These are phyloP conservation scores for Drosophila mayri DNA, from an alignment of 1,140 invertebrate species.

Conservation along the genomic window DNA sequence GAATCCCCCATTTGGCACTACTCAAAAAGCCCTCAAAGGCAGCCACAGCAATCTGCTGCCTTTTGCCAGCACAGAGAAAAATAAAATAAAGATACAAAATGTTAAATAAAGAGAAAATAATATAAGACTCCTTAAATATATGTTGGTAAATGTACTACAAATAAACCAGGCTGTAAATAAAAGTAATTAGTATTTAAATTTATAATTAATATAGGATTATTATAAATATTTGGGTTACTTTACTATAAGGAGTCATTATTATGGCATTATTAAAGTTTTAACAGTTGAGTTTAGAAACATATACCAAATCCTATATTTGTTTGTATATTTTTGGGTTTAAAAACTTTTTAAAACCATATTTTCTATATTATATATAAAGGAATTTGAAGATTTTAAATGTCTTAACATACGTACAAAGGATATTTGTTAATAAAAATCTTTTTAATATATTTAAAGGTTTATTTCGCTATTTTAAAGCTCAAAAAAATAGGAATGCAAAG, in stretches of 20 bases:
- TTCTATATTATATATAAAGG: not conserved
- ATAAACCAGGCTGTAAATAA: not conserved
- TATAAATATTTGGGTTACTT: too few species aligned
- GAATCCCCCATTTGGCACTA: conserved; percentile 23
- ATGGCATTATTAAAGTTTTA: not conserved
- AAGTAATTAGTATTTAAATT: not conserved
- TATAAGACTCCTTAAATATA: not conserved
- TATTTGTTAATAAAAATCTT: not conserved
- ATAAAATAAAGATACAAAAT: not conserved
- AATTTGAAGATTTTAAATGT: too few species aligned
- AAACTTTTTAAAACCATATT: not conserved
- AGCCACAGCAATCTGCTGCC: conserved; percentile 62
- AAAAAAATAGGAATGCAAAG: too few species aligned
- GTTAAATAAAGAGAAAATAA: not conserved
- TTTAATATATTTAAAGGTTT: too few species aligned
- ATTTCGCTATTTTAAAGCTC: not conserved
- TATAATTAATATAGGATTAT: not conserved
- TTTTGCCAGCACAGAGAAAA: conserved; percentile 32
- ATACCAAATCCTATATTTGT: not conserved
- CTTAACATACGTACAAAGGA: too few species aligned
- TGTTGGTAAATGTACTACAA: not conserved
- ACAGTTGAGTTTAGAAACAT: too few species aligned
- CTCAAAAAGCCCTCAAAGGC: conserved; percentile 48
- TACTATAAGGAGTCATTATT: too few species aligned
- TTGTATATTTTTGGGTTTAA: not conserved